Evolutionary conservation across 2,888 invertebrate genomes (phyloP).

Genomic region (Trilocha varians): DNA sequence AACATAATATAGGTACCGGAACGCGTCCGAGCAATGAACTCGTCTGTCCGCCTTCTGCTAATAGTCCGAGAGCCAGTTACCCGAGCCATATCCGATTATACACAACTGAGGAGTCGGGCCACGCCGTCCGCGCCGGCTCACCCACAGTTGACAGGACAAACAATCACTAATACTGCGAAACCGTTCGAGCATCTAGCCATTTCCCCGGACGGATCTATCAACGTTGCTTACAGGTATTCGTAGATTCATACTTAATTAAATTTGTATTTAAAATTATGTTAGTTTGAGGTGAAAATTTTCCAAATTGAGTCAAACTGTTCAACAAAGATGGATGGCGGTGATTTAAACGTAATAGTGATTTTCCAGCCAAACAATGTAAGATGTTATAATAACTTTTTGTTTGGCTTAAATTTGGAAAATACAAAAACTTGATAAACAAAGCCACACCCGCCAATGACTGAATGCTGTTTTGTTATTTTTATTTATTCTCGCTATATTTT

Average conservation of each 20-base stretch:
- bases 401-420: too few relatives aligned
- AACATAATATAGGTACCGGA: conserved; percentile 82
- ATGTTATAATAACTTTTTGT: too few relatives aligned
- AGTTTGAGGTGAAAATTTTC: too few relatives aligned
- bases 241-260: neutral
- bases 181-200: conserved; percentile 88
- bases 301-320: too few relatives aligned
- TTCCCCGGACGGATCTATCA: conserved; percentile 85
- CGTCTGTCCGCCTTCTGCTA: conserved; percentile 89
- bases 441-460: too few relatives aligned
- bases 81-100: conserved; percentile 96
- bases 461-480: too few relatives aligned
- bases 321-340: too few relatives aligned
- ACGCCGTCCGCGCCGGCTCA: conserved; percentile 79
- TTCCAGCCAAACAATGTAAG: too few relatives aligned
- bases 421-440: too few relatives aligned
- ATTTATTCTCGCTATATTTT: too few relatives aligned
- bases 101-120: conserved; percentile 89
- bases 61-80: conserved; percentile 97
- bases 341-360: too few relatives aligned
- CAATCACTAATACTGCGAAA: conserved; percentile 59
- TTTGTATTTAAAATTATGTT: too few relatives aligned
- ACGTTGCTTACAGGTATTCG: conserved; percentile 80
- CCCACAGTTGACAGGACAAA: conserved; percentile 41
- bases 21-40: conserved; percentile 94